Evolutionary conservation across 2,113 vertebrate species (phyloP).

Genomic region (Sclerurus mexicanus): DNA sequence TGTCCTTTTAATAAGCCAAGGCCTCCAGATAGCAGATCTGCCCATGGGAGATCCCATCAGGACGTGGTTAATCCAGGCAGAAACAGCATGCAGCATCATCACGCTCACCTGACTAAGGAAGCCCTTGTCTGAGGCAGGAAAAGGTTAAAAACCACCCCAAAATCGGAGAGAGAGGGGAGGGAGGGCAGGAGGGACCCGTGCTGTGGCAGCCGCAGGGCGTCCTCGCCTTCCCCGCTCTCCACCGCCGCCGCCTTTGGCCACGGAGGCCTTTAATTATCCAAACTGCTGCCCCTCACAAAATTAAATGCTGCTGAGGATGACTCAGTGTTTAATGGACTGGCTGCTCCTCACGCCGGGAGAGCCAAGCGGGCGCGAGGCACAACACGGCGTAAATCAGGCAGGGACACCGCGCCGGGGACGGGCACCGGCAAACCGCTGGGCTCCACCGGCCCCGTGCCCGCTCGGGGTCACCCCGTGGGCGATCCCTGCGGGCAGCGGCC

Average conservation of each 20-base stretch:
- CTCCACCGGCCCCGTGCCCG: fast-evolving
- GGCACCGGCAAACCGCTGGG: not conserved
- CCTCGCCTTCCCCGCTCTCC: not conserved
- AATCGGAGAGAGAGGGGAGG: not conserved
- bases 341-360: conserved; percentile 1
- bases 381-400: not conserved
- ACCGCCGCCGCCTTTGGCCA: not conserved
- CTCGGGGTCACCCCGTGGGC: fast-evolving
- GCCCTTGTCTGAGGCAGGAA: not conserved
- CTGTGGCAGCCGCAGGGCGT: not conserved
- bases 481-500: not conserved
- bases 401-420: not conserved
- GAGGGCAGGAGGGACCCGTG: not conserved
- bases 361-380: conserved; percentile 10
- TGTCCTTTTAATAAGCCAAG: conserved; percentile 48
- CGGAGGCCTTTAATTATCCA: conserved; percentile 63
- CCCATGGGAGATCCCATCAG: conserved; percentile 31
- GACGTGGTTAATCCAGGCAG: not conserved
- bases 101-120: not conserved
- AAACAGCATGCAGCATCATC: not conserved
- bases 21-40: conserved; percentile 18
- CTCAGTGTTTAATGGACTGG: conserved; percentile 60
- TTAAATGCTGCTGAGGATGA: conserved; percentile 50
- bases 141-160: not conserved
- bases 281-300: conserved; percentile 54